Evolutionary conservation across 2,797 vertebrate genomes (phyloP).

Genomic region (Amazona ochrocephala): DNA sequence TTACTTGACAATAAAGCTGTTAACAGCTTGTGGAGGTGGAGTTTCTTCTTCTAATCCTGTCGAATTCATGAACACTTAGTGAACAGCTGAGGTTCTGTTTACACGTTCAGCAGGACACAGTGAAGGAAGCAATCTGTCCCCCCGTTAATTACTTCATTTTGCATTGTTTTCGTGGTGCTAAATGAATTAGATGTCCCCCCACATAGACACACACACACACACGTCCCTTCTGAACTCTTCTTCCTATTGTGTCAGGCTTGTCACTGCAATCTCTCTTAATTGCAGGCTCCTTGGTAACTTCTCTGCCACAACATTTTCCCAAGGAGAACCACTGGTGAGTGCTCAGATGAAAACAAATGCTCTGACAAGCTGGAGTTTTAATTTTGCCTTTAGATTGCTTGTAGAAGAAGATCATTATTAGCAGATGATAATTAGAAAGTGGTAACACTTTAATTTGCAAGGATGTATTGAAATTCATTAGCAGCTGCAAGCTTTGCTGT

Average conservation of each 20-base stretch:
- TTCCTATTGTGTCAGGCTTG: conserved; percentile 50
- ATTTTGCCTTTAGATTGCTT: conserved; percentile 59
- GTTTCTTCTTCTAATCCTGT: conserved; percentile 35
- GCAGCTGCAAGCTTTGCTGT: conserved; percentile 29
- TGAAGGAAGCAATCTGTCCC: conserved; percentile 67
- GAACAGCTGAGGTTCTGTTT: conserved; percentile 67
- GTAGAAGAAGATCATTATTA: conserved; percentile 65
- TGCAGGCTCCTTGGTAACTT: conserved; percentile 62
- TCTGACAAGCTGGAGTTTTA: conserved; percentile 50
- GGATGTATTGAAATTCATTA: conserved; percentile 63
- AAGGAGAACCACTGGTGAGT: conserved; percentile 48
- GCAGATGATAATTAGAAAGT: conserved; percentile 67
- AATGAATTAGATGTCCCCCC: conserved; percentile 57
- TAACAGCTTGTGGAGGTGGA: background rate
- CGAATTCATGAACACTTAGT: background rate
- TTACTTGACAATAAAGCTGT: background rate
- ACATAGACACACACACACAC: background rate
- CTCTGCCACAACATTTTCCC: conserved; percentile 19
- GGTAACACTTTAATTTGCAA: conserved; percentile 63
- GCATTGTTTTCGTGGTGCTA: conserved; percentile 58
- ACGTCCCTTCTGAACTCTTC: conserved; percentile 23
- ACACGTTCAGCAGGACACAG: conserved; percentile 58
- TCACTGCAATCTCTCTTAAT: conserved; percentile 69
- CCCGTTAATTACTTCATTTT: conserved; percentile 71
- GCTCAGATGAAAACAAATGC: conserved; percentile 57